Percentiles rank a stretch among this genome's conserved stretches.
Evolutionary conservation across 2,888 invertebrate genomes (phyloP).

Genomic region (Rhodophaea formosa): DNA sequence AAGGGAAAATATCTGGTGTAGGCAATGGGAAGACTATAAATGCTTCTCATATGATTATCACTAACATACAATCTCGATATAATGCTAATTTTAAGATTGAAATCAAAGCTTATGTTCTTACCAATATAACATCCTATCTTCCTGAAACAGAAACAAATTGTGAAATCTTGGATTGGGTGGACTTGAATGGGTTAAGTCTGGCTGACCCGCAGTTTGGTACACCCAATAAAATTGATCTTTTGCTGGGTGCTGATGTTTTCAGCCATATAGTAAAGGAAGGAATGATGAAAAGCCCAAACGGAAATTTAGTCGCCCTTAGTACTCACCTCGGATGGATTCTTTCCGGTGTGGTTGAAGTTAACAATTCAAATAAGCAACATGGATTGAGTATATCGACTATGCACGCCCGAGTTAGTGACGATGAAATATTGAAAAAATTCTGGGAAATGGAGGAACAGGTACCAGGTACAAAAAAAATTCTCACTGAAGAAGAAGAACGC

Average conservation of each 20-base stretch:
- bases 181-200: conserved; percentile 14
- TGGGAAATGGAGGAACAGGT: conserved; percentile 14
- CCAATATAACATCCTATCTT: conserved; percentile 9
- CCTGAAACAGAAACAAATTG: conserved; percentile 1
- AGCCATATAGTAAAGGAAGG: conserved; percentile 20
- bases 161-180: conserved; percentile 1
- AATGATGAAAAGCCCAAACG: conserved; percentile 9
- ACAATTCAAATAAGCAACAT: background rate
- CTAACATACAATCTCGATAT: conserved; percentile 23
- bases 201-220: conserved; percentile 21
- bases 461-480: background rate
- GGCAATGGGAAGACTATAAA: conserved; percentile 13
- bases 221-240: conserved; percentile 22
- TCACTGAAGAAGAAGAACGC: conserved; percentile 14
- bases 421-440: conserved; percentile 11
- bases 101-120: conserved; percentile 15
- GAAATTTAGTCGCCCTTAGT: conserved; percentile 16
- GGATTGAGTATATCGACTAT: background rate
- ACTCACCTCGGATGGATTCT: conserved; percentile 23
- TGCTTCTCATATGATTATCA: conserved; percentile 16
- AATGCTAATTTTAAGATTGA: conserved; percentile 20
- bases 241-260: conserved; percentile 23
- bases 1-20: conserved; percentile 20
- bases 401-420: conserved; percentile 5
- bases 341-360: conserved; percentile 16